Percentiles rank a stretch among this genome's conserved stretches.
Evolutionary conservation across 2,113 vertebrate species (phyloP).

Genomic region (Thunnus thynnus): DNA sequence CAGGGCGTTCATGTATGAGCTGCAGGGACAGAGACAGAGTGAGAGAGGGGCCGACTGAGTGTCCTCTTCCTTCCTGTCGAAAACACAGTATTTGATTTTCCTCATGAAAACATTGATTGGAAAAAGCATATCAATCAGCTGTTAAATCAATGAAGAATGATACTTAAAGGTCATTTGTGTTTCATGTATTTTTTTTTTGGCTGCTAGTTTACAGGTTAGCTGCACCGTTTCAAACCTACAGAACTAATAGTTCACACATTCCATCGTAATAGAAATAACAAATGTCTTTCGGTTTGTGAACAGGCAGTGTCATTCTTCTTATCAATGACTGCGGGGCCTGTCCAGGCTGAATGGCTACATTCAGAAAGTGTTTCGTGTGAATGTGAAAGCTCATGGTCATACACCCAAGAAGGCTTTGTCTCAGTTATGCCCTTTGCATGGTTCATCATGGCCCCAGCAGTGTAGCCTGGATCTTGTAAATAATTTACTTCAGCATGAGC

Average conservation of each 20-base stretch:
- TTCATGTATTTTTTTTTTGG: neutral
- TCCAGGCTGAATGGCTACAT: neutral
- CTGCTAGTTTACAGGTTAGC: neutral
- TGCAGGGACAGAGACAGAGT: neutral
- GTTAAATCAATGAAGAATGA: neutral
- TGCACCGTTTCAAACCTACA: neutral
- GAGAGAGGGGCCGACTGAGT: neutral
- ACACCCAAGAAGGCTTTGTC: slow-evolving; percentile 3
- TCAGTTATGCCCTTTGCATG: neutral
- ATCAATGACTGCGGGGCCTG: slow-evolving; percentile 3
- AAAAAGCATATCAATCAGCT: neutral
- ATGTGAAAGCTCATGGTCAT: neutral
- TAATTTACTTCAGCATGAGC: slow-evolving; percentile 51
- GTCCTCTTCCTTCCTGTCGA: neutral
- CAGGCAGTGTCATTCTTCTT: neutral
- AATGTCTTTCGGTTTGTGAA: neutral
- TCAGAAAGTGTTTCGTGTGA: neutral
- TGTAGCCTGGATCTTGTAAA: slow-evolving; percentile 46
- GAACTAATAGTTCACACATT: neutral
- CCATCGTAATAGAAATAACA: slow-evolving; percentile 16
- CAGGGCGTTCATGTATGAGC: slow-evolving; percentile 35
- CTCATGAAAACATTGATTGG: neutral
- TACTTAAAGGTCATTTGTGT: neutral
- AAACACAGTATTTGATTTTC: neutral
- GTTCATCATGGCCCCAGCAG: slow-evolving; percentile 12